Percentiles rank a stretch among this genome's conserved stretches.
Conservation (phyloP, 2,113 vertebrate genomes). For the Tachuris rubrigastra region DNA sequence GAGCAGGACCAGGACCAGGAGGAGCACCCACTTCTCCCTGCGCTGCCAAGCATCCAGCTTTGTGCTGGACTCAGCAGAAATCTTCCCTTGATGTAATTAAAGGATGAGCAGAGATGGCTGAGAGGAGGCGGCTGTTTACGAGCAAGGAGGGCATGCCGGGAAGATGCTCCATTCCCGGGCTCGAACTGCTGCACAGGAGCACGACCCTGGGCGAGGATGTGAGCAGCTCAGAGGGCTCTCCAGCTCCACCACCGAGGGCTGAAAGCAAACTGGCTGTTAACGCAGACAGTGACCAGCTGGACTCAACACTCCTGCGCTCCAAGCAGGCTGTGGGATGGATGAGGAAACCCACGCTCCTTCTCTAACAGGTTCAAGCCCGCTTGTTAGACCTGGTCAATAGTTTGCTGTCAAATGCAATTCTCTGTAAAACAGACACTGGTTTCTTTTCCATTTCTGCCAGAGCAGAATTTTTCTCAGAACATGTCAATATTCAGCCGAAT, state of each 20-base stretch:
- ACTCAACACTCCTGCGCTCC: background rate
- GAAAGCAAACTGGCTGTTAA: constrained; percentile 10
- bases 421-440: background rate
- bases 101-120: background rate
- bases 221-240: background rate
- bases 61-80: constrained; percentile 35
- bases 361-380: background rate
- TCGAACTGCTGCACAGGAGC: background rate
- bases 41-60: background rate
- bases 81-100: constrained; percentile 36
- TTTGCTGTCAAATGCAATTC: constrained; percentile 43
- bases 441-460: background rate
- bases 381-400: constrained; percentile 61
- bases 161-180: background rate
- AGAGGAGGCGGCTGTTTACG: background rate
- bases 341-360: background rate
- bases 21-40: rapidly evolving
- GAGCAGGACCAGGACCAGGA: background rate
- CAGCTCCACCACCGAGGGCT: background rate
- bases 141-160: constrained; percentile 8
- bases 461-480: constrained; percentile 1
- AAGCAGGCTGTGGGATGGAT: background rate
- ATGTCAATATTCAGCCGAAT: constrained; percentile 17
- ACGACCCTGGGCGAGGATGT: background rate
- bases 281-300: background rate